phyloP scores from a whole-genome alignment of 2,797 vertebrate genomes.

The Brachyrhaphis roseni region DNA sequence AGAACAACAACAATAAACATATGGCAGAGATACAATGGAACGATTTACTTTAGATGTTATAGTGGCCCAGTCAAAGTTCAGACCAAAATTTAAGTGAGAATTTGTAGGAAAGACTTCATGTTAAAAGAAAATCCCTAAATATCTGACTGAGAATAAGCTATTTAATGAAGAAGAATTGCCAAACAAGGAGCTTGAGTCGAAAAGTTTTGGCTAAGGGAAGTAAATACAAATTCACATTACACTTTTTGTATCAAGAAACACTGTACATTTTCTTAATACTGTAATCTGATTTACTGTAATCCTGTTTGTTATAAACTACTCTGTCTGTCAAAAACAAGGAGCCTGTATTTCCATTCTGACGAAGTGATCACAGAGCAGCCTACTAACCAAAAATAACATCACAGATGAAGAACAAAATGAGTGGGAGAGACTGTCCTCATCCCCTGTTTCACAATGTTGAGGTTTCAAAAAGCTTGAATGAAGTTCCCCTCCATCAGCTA shows the following conservation, averaged over 20 bases:
- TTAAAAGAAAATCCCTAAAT: not conserved
- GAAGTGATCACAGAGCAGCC: slow-evolving; percentile 31
- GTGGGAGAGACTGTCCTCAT: slow-evolving; percentile 48
- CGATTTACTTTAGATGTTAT: not conserved
- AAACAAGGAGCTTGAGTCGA: not conserved
- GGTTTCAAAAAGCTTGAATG: slow-evolving; percentile 65
- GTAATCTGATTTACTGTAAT: not conserved
- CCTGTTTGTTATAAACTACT: not conserved
- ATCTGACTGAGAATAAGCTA: not conserved
- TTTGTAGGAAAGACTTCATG: not conserved
- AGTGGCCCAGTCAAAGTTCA: not conserved
- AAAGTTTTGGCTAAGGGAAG: not conserved
- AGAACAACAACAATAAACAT: not conserved
- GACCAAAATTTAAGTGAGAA: not conserved
- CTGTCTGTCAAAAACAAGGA: slow-evolving; percentile 5
- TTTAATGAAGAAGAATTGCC: not conserved
- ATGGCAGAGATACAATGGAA: not conserved
- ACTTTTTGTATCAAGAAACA: not conserved
- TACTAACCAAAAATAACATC: slow-evolving; percentile 34
- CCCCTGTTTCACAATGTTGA: slow-evolving; percentile 57
- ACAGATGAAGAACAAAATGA: slow-evolving; percentile 25
- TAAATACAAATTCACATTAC: not conserved
- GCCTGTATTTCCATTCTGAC: slow-evolving; percentile 47
- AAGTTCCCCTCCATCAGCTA: slow-evolving; percentile 50
- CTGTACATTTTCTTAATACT: not conserved